Percentiles rank a stretch among this genome's conserved stretches.
Conservation (phyloP, 2,113 vertebrate genomes). For the Perccottus glenii region DNA sequence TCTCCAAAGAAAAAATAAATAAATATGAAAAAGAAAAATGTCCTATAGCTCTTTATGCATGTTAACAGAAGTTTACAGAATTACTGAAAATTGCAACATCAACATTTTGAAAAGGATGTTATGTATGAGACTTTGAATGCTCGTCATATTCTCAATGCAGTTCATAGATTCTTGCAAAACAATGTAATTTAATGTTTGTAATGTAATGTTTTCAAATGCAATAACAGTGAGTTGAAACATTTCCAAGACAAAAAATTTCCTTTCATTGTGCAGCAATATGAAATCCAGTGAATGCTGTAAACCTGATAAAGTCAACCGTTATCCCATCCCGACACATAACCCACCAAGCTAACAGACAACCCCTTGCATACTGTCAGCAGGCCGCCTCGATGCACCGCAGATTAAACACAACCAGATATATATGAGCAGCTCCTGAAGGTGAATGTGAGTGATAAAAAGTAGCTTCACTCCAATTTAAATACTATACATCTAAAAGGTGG, state of each 20-base stretch:
- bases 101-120: too few relatives aligned
- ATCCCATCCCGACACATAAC: neutral
- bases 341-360: slow-evolving; percentile 13
- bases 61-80: too few relatives aligned
- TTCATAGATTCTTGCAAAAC: too few relatives aligned
- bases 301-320: neutral
- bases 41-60: too few relatives aligned
- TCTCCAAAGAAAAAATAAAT: too few relatives aligned
- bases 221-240: too few relatives aligned
- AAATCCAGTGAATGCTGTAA: neutral
- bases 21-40: too few relatives aligned
- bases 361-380: slow-evolving; percentile 6
- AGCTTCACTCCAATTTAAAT: slow-evolving; percentile 31
- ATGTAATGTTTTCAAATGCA: neutral
- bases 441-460: slow-evolving; percentile 11
- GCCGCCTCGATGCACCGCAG: slow-evolving; percentile 4
- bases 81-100: too few relatives aligned
- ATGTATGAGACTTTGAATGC: too few relatives aligned
- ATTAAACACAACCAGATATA: slow-evolving; percentile 16
- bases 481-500: slow-evolving; percentile 24
- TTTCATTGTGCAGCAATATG: neutral
- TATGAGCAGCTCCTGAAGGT: slow-evolving; percentile 13
- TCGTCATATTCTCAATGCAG: too few relatives aligned
- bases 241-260: neutral
- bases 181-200: too few relatives aligned